phyloP scores from a whole-genome alignment of 2,888 invertebrate species.

The Druceiella hillmani region DNA sequence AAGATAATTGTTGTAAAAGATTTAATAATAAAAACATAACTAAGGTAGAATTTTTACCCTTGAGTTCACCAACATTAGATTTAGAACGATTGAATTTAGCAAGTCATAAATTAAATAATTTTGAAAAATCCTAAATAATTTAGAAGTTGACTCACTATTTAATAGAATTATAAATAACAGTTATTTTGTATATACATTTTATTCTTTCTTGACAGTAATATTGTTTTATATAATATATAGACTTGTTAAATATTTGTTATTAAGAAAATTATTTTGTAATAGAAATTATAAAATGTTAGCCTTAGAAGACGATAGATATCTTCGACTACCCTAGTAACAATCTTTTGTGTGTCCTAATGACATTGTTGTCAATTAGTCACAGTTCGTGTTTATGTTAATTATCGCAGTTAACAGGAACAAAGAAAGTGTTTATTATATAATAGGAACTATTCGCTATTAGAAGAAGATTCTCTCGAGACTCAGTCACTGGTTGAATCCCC shows the following conservation, averaged over 20 bases:
- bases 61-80: not conserved
- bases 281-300: too few relatives aligned
- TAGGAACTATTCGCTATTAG: too few relatives aligned
- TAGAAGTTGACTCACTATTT: not conserved
- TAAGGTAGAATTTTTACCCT: not conserved
- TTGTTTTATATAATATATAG: not conserved
- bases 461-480: too few relatives aligned
- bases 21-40: not conserved
- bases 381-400: too few relatives aligned
- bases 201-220: not conserved
- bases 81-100: not conserved
- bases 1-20: conserved; percentile 1
- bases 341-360: too few relatives aligned
- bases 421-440: too few relatives aligned
- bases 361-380: too few relatives aligned
- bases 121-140: not conserved
- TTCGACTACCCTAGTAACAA: too few relatives aligned
- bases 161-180: not conserved
- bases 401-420: too few relatives aligned
- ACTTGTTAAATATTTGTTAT: not conserved
- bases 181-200: not conserved
- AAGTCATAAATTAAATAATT: not conserved
- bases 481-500: too few relatives aligned
- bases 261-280: too few relatives aligned
- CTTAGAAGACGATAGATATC: not conserved